Percentiles rank a stretch among this genome's conserved stretches.
These are phyloP conservation scores for Pharmacophagus antenor DNA, from an alignment of 2,888 invertebrate genomes.

Conservation along the genomic window DNA sequence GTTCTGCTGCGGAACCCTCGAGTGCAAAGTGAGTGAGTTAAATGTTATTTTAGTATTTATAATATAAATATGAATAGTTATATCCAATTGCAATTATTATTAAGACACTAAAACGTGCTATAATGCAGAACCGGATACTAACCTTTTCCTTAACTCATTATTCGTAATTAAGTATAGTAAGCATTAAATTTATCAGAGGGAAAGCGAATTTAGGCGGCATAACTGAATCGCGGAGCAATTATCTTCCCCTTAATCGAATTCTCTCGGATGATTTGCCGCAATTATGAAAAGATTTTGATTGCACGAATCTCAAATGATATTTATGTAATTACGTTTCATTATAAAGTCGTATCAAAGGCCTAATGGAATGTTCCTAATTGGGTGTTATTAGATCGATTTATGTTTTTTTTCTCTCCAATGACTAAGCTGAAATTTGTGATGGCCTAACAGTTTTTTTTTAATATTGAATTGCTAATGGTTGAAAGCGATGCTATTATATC, in stretches of 20 bases:
- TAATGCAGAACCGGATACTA: not conserved
- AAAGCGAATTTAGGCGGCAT: constrained; percentile 28
- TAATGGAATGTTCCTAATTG: constrained; percentile 37
- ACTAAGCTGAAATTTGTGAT: constrained; percentile 19
- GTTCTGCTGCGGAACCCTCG: too few species aligned
- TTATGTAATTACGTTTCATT: constrained; percentile 38
- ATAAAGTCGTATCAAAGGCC: constrained; percentile 34
- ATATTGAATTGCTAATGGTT: constrained; percentile 1
- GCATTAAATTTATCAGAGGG: constrained; percentile 16
- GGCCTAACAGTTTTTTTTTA: constrained; percentile 20
- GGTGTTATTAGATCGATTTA: constrained; percentile 31
- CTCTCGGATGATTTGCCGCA: constrained; percentile 40
- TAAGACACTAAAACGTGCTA: not conserved
- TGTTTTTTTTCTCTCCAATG: constrained; percentile 28
- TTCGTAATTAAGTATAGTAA: constrained; percentile 11
- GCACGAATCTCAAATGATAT: constrained; percentile 37
- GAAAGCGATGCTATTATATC: not conserved
- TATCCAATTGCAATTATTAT: too few species aligned
- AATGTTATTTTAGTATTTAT: too few species aligned
- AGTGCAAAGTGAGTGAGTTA: too few species aligned
- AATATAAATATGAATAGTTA: too few species aligned
- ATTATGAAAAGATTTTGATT: constrained; percentile 41
- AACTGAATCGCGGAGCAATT: constrained; percentile 22
- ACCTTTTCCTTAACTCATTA: not conserved
- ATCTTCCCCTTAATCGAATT: constrained; percentile 41